Evolutionary conservation across 2,888 invertebrate species (phyloP), one percentile per base, ranked within the genome.

Genomic region (Netelia virgata): DNA sequence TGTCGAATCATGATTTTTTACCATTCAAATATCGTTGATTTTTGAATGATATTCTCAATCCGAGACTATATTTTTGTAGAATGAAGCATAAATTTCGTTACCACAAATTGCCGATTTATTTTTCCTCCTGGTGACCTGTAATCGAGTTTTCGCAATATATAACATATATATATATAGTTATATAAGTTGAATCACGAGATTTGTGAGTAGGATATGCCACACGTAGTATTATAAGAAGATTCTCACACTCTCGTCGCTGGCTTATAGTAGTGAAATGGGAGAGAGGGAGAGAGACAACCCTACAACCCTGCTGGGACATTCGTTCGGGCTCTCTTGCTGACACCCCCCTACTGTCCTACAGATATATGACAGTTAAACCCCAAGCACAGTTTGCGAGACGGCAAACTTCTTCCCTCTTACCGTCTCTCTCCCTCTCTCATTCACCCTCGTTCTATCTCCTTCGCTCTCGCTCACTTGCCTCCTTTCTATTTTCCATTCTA

Each of bases 301-400:
- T 84, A 90, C 83, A 87, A 89, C 89, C 92, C 92, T 86, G 92
- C 92, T 92, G 92, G 59, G 92, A 84, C 88, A 91, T 91, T 91
- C 89, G 90, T 88, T 90, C 83, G 80, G 88, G 87, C 87, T 84
- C 87, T 84, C 85, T 88, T 88, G 90, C 89, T 90, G 91, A 91
- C 92, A 91, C 90, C 91, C 90, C 86, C 90, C 91, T 90, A 88
- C 88, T 74, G 90, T 86, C 82, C 86, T 61, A 72, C 87, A 88
- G 88, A 91, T 90, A 91, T 89, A 90, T 87, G 89, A 89, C 89
- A 87, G 76, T 86, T 81, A 76, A 75, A 87, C 80, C 83, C 75
- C 74, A 78, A 82, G 55, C 75, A 80, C 72, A 77, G 82, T 79
- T 82, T 80, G 86, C 76, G 86, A 84, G 64, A 82, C 69, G 68